Evolutionary conservation across 2,888 invertebrate genomes (phyloP).

Genomic region (Papilio elwesi): DNA sequence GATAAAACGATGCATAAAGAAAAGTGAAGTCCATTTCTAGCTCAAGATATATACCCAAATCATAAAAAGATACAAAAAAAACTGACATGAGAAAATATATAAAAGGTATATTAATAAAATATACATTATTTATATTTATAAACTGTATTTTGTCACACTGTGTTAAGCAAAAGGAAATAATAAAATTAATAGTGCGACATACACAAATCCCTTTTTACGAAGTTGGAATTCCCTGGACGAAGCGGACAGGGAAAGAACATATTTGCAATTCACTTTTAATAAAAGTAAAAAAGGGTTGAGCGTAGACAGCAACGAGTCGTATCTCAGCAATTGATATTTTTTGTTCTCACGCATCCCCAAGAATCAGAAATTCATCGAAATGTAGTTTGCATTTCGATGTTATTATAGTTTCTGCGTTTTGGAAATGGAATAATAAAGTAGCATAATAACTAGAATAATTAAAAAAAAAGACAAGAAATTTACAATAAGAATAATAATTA

Average conservation of each 20-base stretch:
- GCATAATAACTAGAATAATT: too few species aligned
- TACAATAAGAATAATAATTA: too few species aligned
- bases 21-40: too few species aligned
- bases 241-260: neutral
- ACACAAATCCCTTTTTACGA: neutral
- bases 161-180: neutral
- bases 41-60: too few species aligned
- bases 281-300: slow-evolving; percentile 15
- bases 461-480: too few species aligned
- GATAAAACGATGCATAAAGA: too few species aligned
- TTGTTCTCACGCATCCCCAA: neutral
- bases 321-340: neutral
- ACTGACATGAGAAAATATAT: too few species aligned
- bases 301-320: neutral
- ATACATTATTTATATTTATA: too few species aligned
- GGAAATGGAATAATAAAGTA: neutral
- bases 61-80: too few species aligned
- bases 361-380: neutral
- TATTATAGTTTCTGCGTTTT: neutral
- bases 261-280: slow-evolving; percentile 14
- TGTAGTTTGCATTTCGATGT: neutral
- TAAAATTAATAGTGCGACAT: neutral
- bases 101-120: too few species aligned
- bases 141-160: neutral
- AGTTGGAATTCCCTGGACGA: neutral